Evolutionary conservation across 2,113 vertebrate genomes (phyloP), one percentile per base, ranked within the genome.

Genomic region (Numida meleagris): DNA sequence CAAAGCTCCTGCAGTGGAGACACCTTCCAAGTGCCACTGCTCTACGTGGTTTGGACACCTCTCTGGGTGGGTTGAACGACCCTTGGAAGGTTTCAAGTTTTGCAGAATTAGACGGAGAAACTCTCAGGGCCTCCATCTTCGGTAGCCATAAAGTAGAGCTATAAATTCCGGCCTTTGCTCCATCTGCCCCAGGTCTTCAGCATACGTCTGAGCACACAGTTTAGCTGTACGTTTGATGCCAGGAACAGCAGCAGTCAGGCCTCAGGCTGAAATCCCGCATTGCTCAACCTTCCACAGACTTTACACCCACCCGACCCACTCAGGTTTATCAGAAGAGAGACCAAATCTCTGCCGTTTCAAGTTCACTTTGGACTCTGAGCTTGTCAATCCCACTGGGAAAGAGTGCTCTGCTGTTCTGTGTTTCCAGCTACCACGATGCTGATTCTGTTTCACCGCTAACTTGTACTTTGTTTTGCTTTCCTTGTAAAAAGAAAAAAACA

Each of bases 321-420:
- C 91, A 94, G 91, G 88, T 94, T 89, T 91, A 73, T 90, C 82
- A 93, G 95, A 95, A 97, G 95, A 86, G 94, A 95, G 88, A 75
- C 80, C 36, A 77, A 86, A 86, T 62, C 51, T 78, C 80, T 91
- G 73, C 76, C 4, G 14, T 72, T 94, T 88, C 57, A 24, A 68
- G 58, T 86, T 88, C 73, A 33, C 76, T 90, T 53, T 65, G 88
- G 76, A 84, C 83, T 95, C 82, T 90, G 86, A 95, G 88, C 76
- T 88, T 93, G 68, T 93, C 76, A 3, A 48, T 95, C 86, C 80
- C 76, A 12, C 77, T 33, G 88, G 79, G 84, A 88, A 74, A 80
- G 62, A 90, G 76, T 67, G 81, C 71, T 89, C 75, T 77, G 82
- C 70, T 78, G 45, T 74, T 88, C 43, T 59, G 48, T 81, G 73